phyloP scores from a whole-genome alignment of 2,888 invertebrate species.

The Chironomus riparius region DNA sequence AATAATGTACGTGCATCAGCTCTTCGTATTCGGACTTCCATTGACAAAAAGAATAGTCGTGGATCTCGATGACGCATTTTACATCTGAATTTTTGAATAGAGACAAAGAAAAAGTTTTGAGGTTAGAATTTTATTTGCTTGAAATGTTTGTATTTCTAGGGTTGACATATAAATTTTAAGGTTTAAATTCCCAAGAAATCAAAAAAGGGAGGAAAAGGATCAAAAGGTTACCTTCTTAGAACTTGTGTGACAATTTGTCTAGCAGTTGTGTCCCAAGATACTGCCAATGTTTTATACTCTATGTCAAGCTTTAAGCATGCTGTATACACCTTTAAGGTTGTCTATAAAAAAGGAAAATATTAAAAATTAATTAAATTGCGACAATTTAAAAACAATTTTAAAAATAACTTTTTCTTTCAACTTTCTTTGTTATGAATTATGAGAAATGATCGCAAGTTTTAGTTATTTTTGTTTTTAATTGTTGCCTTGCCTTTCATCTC shows the following conservation, averaged over 20 bases:
- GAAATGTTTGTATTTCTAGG: too few species aligned
- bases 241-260: slow-evolving; percentile 77
- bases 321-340: slow-evolving; percentile 85
- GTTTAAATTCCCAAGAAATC: too few species aligned
- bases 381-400: too few species aligned
- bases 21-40: slow-evolving; percentile 84
- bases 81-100: slow-evolving; percentile 36
- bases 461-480: background rate
- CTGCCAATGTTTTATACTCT: slow-evolving; percentile 89
- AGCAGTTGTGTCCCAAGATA: slow-evolving; percentile 80
- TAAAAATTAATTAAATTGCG: slow-evolving; percentile 28
- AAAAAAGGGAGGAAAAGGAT: background rate
- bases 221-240: slow-evolving; percentile 59
- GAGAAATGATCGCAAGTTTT: background rate
- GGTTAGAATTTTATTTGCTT: background rate
- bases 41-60: slow-evolving; percentile 83
- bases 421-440: background rate
- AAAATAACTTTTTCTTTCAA: too few species aligned
- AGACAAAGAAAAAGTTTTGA: too few species aligned
- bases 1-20: slow-evolving; percentile 74
- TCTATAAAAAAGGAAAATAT: slow-evolving; percentile 50
- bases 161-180: too few species aligned
- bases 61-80: slow-evolving; percentile 89
- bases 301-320: slow-evolving; percentile 84
- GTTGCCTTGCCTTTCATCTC: too few species aligned